A percentile compares a stretch with the other conserved stretches of the same genome.
These are phyloP conservation scores for Semnopithecus entellus DNA, from an alignment of 2,113 vertebrate species.

Conservation along the genomic window DNA sequence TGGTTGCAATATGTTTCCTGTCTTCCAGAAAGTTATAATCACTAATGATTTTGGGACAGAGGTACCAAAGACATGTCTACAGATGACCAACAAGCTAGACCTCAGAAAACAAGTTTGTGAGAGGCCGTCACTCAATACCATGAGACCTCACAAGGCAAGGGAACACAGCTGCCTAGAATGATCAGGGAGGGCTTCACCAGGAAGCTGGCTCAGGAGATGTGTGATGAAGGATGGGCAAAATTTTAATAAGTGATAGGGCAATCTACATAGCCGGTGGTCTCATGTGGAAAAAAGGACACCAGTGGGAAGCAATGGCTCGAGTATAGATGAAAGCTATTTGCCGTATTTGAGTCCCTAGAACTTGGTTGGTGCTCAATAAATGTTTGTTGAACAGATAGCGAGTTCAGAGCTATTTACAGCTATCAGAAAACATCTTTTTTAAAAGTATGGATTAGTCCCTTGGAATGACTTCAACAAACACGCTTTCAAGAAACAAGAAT, in stretches of 20 bases:
- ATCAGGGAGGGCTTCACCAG: background rate
- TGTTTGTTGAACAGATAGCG: background rate
- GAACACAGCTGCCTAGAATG: background rate
- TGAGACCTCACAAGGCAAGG: background rate
- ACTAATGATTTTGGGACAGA: background rate
- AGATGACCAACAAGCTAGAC: background rate
- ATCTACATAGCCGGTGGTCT: background rate
- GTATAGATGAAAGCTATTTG: background rate
- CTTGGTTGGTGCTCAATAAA: background rate
- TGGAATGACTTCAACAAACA: background rate
- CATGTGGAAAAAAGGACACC: background rate
- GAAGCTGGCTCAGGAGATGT: background rate
- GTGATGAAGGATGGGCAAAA: background rate
- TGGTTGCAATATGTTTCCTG: background rate
- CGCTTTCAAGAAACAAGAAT: constrained; percentile 28
- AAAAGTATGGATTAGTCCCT: background rate
- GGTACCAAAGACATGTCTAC: background rate
- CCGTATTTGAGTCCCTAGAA: constrained; percentile 4
- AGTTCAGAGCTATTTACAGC: constrained; percentile 26
- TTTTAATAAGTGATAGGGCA: background rate
- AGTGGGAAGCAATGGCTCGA: background rate
- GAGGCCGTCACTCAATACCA: background rate
- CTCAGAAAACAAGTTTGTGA: background rate
- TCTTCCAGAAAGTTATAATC: background rate
- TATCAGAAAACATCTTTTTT: background rate